phyloP scores from a whole-genome alignment of 2,797 vertebrate species.

The Florisuga fusca region DNA sequence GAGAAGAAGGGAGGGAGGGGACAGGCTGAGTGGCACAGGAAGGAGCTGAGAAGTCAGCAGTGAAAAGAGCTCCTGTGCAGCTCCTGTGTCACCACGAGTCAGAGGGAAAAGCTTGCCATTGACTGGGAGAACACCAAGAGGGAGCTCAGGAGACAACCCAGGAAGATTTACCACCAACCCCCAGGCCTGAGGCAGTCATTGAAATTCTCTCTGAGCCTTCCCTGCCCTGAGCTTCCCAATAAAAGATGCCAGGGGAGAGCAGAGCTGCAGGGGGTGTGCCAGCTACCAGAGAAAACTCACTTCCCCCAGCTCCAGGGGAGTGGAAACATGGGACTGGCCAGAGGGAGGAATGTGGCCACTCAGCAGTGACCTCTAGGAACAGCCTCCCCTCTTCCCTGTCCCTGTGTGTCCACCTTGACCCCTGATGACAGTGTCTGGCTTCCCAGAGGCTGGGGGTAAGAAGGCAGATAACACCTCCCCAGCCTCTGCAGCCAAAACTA shows the following conservation, averaged over 20 bases:
- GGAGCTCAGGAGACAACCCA: not conserved
- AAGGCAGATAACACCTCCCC: not conserved
- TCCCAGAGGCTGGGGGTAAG: not conserved
- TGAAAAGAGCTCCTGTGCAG: accelerated
- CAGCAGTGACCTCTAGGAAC: not conserved
- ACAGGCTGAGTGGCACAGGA: not conserved
- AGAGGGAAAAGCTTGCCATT: not conserved
- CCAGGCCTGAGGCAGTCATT: not conserved
- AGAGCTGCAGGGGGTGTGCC: not conserved
- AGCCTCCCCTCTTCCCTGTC: not conserved
- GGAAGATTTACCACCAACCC: not conserved
- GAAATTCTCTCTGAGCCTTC: not conserved
- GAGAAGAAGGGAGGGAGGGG: not conserved
- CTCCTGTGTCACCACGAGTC: not conserved
- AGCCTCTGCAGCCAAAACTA: not conserved
- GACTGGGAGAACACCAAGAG: not conserved
- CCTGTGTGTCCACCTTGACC: not conserved
- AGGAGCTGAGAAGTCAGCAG: not conserved
- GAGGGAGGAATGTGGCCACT: not conserved
- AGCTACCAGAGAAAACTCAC: not conserved
- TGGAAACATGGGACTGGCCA: not conserved
- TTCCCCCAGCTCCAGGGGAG: not conserved
- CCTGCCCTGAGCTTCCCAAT: not conserved
- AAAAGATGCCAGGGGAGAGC: not conserved
- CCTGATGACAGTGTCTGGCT: not conserved